These are phyloP conservation scores for Heliconius hortense DNA, from an alignment of 2,888 invertebrate genomes.

Conservation along the genomic window DNA sequence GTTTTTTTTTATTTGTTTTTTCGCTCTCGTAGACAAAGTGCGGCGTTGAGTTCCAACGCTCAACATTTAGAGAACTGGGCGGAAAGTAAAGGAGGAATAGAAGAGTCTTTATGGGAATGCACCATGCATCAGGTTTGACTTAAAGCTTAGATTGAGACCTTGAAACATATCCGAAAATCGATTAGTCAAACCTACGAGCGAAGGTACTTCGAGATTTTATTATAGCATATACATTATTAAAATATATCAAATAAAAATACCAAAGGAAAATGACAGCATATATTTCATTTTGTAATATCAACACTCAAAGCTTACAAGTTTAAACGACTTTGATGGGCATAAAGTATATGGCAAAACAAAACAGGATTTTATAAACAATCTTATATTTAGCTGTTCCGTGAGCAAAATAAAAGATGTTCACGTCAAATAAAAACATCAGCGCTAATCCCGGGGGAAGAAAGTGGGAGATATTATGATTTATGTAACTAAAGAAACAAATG, in stretches of 20 bases:
- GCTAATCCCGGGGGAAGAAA: constrained; percentile 55
- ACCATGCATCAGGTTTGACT: too few species aligned
- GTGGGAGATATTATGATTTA: constrained; percentile 63
- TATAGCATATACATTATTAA: too few species aligned
- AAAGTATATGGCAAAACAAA: constrained; percentile 33
- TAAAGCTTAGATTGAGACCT: too few species aligned
- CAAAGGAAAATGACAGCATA: background rate
- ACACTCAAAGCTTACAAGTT: constrained; percentile 18
- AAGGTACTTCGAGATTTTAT: too few species aligned
- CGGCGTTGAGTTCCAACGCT: background rate
- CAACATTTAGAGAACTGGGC: background rate
- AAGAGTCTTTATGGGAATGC: background rate
- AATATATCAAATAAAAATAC: too few species aligned
- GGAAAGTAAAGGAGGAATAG: background rate
- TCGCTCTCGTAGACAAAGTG: background rate
- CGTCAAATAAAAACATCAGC: constrained; percentile 65
- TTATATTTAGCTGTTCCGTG: constrained; percentile 45
- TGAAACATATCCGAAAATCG: too few species aligned
- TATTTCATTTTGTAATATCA: background rate
- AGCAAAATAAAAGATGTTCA: constrained; percentile 51
- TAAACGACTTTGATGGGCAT: constrained; percentile 31
- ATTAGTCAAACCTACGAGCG: too few species aligned
- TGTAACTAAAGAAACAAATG: constrained; percentile 53
- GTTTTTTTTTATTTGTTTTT: background rate
- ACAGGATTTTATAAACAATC: constrained; percentile 44